Evolutionary conservation across 2,797 vertebrate genomes (phyloP).

Genomic region (Acrossocheilus wenchowensis): DNA sequence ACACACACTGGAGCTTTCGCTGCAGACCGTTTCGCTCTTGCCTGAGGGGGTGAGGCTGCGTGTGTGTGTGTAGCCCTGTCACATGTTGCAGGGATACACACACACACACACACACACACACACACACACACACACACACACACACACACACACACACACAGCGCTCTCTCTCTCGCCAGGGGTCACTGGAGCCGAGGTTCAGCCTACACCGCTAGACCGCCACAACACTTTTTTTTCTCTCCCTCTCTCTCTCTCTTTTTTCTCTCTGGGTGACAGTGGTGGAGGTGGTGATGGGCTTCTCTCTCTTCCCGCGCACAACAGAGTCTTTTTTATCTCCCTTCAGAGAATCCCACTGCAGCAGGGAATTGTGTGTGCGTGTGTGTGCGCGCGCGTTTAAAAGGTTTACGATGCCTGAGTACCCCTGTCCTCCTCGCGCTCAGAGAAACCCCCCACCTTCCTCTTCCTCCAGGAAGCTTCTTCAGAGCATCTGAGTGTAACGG

Average conservation of each 20-base stretch:
- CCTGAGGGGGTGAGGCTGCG: constrained; percentile 58
- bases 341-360: constrained; percentile 63
- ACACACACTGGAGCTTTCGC: constrained; percentile 53
- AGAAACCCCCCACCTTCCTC: constrained; percentile 45
- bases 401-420: constrained; percentile 60
- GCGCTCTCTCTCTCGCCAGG: constrained; percentile 58
- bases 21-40: constrained; percentile 62
- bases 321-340: constrained; percentile 63
- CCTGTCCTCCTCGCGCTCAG: constrained; percentile 53
- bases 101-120: constrained; percentile 55
- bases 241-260: constrained; percentile 43
- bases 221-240: constrained; percentile 40
- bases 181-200: constrained; percentile 60
- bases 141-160: constrained; percentile 56
- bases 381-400: constrained; percentile 52
- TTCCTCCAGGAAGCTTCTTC: constrained; percentile 60
- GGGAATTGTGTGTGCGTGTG: constrained; percentile 53
- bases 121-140: constrained; percentile 56
- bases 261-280: constrained; percentile 58
- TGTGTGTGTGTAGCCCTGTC: constrained; percentile 56
- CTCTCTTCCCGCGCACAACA: constrained; percentile 63
- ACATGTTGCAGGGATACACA: constrained; percentile 59
- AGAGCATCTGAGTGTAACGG: constrained; percentile 61
- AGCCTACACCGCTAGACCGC: constrained; percentile 54
- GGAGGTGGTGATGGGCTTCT: constrained; percentile 54